These are phyloP conservation scores for Vollenhovia emeryi DNA, from an alignment of 1,140 invertebrate genomes.

Conservation along the genomic window DNA sequence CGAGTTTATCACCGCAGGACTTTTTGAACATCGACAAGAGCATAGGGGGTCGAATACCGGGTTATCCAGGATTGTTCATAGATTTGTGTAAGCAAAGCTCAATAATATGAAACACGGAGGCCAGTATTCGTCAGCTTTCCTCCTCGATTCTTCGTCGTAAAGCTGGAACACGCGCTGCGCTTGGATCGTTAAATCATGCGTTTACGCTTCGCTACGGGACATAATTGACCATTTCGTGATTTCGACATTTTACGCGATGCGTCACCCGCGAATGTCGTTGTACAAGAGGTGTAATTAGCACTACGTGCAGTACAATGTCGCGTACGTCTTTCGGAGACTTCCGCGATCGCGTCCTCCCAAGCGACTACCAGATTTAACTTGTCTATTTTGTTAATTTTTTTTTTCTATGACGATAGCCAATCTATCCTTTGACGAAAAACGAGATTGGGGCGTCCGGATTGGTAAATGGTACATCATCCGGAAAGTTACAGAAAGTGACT, in stretches of 20 bases:
- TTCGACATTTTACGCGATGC: slow-evolving; percentile 23
- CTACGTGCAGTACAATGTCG: background rate
- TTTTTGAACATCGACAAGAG: slow-evolving; percentile 49
- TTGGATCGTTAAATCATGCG: slow-evolving; percentile 21
- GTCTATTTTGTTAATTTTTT: slow-evolving; percentile 26
- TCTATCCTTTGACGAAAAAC: slow-evolving; percentile 70
- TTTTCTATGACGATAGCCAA: slow-evolving; percentile 62
- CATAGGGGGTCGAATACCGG: slow-evolving; percentile 27
- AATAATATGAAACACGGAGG: background rate
- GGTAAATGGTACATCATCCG: slow-evolving; percentile 79
- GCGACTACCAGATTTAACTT: background rate
- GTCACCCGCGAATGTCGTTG: slow-evolving; percentile 26
- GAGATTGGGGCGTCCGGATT: slow-evolving; percentile 78
- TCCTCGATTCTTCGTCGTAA: background rate
- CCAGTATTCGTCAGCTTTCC: background rate
- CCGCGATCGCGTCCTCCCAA: background rate
- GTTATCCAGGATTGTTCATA: slow-evolving; percentile 61
- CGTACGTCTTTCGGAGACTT: background rate
- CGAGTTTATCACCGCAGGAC: slow-evolving; percentile 23
- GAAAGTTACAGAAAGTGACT: slow-evolving; percentile 49
- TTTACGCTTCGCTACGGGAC: slow-evolving; percentile 38
- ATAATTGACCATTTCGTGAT: slow-evolving; percentile 23
- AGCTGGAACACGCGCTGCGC: background rate
- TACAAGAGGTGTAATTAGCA: slow-evolving; percentile 2
- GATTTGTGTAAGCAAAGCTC: slow-evolving; percentile 72